These are phyloP conservation scores for Siniperca obscura DNA, from an alignment of 2,797 vertebrate genomes.

Conservation along the genomic window DNA sequence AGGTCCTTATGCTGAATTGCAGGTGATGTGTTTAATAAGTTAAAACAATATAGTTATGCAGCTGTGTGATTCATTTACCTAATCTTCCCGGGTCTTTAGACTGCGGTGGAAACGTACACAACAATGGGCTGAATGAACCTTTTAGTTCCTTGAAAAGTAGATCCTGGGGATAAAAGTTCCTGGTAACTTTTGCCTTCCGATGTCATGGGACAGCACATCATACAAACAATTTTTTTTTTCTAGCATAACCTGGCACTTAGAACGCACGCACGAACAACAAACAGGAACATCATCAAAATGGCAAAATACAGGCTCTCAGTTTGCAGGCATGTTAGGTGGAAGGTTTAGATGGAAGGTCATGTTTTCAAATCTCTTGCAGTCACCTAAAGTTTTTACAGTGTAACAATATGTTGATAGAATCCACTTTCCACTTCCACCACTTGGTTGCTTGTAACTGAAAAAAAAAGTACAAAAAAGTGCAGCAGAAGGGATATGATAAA, in stretches of 20 bases:
- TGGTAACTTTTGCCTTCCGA: not conserved
- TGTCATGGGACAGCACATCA: not conserved
- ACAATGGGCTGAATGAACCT: too few relatives aligned
- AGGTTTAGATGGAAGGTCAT: not conserved
- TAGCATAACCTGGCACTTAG: not conserved
- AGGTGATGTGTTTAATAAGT: too few relatives aligned
- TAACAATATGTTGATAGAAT: not conserved
- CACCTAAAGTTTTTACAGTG: not conserved
- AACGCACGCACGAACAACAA: rapidly evolving
- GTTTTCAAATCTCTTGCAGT: not conserved
- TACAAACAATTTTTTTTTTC: not conserved
- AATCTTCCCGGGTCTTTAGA: too few relatives aligned
- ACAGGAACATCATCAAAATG: not conserved
- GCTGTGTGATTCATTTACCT: too few relatives aligned
- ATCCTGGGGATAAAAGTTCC: too few relatives aligned
- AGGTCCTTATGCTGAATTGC: too few relatives aligned
- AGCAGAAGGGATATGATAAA: not conserved
- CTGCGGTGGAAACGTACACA: too few relatives aligned
- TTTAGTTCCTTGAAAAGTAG: too few relatives aligned
- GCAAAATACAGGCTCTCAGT: too few relatives aligned
- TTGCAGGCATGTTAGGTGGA: not conserved
- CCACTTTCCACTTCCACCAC: not conserved
- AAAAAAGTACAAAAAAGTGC: not conserved
- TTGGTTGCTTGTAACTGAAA: not conserved
- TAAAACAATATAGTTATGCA: too few relatives aligned